phyloP scores from a whole-genome alignment of 2,797 vertebrate genomes.

The Ptychadena robeensis region DNA sequence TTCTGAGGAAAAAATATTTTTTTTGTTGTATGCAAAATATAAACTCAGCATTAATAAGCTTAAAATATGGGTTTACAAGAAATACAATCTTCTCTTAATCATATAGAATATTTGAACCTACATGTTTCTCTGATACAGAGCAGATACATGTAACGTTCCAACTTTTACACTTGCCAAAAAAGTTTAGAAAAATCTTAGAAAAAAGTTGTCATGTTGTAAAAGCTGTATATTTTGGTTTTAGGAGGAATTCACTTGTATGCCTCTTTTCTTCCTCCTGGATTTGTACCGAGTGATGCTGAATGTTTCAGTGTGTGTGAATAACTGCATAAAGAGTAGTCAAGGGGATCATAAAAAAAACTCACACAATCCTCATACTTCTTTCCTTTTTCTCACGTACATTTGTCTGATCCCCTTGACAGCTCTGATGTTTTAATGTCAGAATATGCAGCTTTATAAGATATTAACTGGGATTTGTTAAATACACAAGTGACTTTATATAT shows the following conservation, averaged over 20 bases:
- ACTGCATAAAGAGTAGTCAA: neutral
- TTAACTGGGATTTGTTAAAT: neutral
- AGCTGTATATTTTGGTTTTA: neutral
- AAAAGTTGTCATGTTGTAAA: neutral
- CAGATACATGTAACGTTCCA: no score
- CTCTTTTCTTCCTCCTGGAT: neutral
- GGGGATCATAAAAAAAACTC: slow-evolving; percentile 3
- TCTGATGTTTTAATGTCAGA: slow-evolving; percentile 7
- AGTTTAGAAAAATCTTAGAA: no score
- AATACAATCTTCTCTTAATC: no score
- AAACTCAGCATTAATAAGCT: no score
- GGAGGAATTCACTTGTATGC: neutral
- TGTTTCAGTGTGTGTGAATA: neutral
- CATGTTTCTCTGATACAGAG: no score
- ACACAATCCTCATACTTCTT: neutral
- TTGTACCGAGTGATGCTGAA: neutral
- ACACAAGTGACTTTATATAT: slow-evolving; percentile 5
- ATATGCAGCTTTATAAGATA: neutral
- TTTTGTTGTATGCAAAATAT: no score
- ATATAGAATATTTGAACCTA: no score
- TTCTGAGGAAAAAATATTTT: no score
- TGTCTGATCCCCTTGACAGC: slow-evolving; percentile 8
- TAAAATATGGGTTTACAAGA: no score
- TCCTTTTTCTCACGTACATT: slow-evolving; percentile 7
- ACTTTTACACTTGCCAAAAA: no score